phyloP scores from a whole-genome alignment of 2,113 vertebrate genomes.

The Tetrax tetrax region DNA sequence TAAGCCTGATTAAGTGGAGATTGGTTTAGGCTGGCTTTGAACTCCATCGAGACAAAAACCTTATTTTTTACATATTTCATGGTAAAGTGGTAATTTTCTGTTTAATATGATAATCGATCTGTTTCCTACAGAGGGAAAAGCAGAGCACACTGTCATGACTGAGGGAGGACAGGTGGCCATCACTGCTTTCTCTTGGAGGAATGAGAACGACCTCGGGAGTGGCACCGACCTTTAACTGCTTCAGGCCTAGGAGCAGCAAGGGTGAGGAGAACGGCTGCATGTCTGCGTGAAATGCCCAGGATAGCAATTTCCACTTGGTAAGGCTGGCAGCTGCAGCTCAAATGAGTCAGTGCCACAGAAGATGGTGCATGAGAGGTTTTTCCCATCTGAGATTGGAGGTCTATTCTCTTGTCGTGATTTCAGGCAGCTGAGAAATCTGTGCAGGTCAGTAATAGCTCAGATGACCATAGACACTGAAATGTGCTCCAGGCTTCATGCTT shows the following conservation, averaged over 20 bases:
- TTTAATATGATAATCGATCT: background rate
- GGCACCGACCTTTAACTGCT: background rate
- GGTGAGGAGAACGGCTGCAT: background rate
- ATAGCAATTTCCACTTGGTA: background rate
- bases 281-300: background rate
- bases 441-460: background rate
- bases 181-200: background rate
- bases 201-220: background rate
- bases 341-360: background rate
- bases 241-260: background rate
- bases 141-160: rapidly evolving
- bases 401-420: background rate
- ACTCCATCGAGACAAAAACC: background rate
- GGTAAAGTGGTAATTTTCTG: background rate
- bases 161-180: background rate
- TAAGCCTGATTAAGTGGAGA: background rate
- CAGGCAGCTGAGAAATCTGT: background rate
- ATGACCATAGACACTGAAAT: background rate
- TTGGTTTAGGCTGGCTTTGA: background rate
- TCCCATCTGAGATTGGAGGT: background rate
- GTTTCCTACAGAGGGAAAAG: background rate
- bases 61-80: background rate
- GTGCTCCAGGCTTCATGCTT: background rate
- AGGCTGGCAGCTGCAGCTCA: background rate
- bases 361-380: background rate